Evolutionary conservation across 2,797 vertebrate species (phyloP).

Genomic region (Lagodon rhomboides): DNA sequence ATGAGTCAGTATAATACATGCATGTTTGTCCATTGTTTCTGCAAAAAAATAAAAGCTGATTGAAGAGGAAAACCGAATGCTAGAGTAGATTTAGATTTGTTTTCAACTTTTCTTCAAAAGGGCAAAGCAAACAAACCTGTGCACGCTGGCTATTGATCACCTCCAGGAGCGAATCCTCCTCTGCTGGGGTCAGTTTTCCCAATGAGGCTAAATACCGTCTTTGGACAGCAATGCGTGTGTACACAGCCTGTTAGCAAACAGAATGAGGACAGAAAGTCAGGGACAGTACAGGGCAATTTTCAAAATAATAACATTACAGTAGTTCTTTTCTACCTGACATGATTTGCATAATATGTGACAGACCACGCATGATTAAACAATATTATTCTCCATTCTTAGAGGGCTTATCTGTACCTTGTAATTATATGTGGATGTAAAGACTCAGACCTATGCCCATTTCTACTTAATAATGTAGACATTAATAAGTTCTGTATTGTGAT

Average conservation of each 20-base stretch:
- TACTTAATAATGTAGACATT: not conserved
- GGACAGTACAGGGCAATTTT: not conserved
- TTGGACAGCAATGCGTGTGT: slow-evolving; percentile 92
- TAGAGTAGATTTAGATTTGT: not conserved
- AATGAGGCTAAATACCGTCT: slow-evolving; percentile 89
- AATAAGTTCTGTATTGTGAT: not conserved
- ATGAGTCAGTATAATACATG: not conserved
- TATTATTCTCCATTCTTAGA: not conserved
- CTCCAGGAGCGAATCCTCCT: slow-evolving; percentile 92
- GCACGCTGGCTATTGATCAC: slow-evolving; percentile 92
- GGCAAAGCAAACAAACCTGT: slow-evolving; percentile 83
- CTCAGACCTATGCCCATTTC: not conserved
- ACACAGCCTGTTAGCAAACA: slow-evolving; percentile 87
- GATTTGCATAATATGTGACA: not conserved
- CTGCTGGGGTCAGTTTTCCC: slow-evolving; percentile 90
- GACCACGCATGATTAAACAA: not conserved
- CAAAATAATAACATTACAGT: not conserved
- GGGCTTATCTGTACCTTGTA: too few species aligned
- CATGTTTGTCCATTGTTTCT: not conserved
- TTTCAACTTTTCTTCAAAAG: not conserved
- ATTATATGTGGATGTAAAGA: not conserved
- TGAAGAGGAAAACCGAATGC: not conserved
- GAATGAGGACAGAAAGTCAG: slow-evolving; percentile 21
- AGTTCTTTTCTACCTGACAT: not conserved
- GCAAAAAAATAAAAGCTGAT: not conserved